Percentiles rank a stretch among this genome's conserved stretches.
These are phyloP conservation scores for Myotis yumanensis DNA, from an alignment of 2,113 vertebrate species.

Conservation along the genomic window DNA sequence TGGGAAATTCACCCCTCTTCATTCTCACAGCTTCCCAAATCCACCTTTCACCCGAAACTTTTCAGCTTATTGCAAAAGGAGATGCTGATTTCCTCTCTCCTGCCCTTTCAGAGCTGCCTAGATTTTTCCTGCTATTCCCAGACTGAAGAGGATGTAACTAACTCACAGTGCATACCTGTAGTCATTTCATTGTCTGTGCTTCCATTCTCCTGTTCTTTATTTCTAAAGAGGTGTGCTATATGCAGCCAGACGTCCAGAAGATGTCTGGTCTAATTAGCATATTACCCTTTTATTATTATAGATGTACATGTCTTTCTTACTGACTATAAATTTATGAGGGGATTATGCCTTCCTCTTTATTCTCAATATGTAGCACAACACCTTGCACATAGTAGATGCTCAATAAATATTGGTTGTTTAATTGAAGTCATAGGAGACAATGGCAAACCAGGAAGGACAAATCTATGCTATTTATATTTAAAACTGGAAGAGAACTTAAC, in stretches of 20 bases:
- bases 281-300: too few relatives aligned
- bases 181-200: neutral
- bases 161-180: neutral
- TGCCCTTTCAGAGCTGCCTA: neutral
- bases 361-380: constrained; percentile 12
- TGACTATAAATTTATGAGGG: constrained; percentile 11
- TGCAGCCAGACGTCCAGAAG: too few relatives aligned
- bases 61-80: neutral
- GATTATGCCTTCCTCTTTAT: neutral
- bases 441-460: neutral
- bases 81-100: neutral
- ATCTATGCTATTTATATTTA: neutral
- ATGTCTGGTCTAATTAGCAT: too few relatives aligned
- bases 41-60: neutral
- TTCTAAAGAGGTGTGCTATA: neutral
- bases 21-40: neutral
- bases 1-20: neutral
- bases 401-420: constrained; percentile 39
- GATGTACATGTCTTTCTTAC: neutral
- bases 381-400: constrained; percentile 9
- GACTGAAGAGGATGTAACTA: neutral
- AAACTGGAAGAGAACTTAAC: neutral
- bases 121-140: neutral
- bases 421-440: constrained; percentile 11
- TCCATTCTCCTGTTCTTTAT: neutral